Evolutionary conservation across 2,113 vertebrate genomes (phyloP).

Genomic region (Coturnix japonica): DNA sequence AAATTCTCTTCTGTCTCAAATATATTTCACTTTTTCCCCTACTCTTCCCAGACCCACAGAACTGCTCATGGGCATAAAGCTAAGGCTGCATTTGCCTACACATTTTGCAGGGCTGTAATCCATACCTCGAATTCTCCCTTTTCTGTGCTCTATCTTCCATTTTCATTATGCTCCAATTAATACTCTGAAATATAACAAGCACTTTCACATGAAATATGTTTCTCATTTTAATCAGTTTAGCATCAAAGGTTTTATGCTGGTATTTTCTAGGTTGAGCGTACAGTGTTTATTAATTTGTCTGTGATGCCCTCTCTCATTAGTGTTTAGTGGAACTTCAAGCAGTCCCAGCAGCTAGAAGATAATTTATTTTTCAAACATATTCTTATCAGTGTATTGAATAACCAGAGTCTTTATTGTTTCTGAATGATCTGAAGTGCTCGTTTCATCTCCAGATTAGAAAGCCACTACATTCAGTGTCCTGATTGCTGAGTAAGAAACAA

Average conservation of each 20-base stretch:
- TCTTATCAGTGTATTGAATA: constrained; percentile 60
- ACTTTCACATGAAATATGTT: constrained; percentile 61
- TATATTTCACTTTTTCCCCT: neutral
- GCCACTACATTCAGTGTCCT: neutral
- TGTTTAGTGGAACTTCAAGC: constrained; percentile 71
- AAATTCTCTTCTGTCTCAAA: neutral
- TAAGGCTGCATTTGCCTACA: neutral
- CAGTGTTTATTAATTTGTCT: constrained; percentile 75
- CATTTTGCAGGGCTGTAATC: neutral
- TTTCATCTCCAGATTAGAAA: constrained; percentile 39
- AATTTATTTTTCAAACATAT: constrained; percentile 65
- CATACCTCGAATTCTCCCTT: neutral
- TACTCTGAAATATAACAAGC: constrained; percentile 20
- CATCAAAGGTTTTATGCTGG: constrained; percentile 64
- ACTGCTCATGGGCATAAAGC: neutral
- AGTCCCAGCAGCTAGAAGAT: constrained; percentile 32
- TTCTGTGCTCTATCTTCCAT: constrained; percentile 36
- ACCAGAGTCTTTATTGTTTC: constrained; percentile 48
- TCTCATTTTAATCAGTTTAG: constrained; percentile 71
- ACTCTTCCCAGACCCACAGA: neutral
- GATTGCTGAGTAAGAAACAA: neutral
- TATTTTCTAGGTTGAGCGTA: constrained; percentile 55
- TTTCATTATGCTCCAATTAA: constrained; percentile 67
- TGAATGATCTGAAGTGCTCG: constrained; percentile 32
- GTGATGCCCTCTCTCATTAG: constrained; percentile 65